These are phyloP conservation scores for Gortyna flavago DNA, from an alignment of 2,888 invertebrate species.

Conservation along the genomic window DNA sequence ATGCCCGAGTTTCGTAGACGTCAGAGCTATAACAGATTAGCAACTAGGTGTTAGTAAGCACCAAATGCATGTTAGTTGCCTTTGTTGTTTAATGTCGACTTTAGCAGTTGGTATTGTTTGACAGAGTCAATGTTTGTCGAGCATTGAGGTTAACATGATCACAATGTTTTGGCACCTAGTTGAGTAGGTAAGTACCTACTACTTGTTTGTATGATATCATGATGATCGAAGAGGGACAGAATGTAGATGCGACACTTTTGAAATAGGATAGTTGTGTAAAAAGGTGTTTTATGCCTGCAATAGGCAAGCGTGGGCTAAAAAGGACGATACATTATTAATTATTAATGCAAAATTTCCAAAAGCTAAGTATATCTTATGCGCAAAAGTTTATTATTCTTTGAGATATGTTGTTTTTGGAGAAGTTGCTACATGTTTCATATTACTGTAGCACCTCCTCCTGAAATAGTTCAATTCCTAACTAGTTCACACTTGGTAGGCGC, in stretches of 20 bases:
- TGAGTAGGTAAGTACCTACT: neutral
- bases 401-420: neutral
- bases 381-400: conserved; percentile 1
- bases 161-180: conserved; percentile 20
- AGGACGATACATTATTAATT: neutral
- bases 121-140: conserved; percentile 18
- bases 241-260: neutral
- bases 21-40: conserved; percentile 34
- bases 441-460: neutral
- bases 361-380: neutral
- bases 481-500: neutral
- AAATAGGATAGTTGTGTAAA: neutral
- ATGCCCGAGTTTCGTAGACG: conserved; percentile 17
- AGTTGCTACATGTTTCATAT: neutral
- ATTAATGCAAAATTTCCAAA: conserved; percentile 12
- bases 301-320: neutral
- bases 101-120: conserved; percentile 34
- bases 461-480: neutral
- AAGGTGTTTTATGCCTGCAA: neutral
- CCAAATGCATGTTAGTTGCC: conserved; percentile 30
- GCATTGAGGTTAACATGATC: conserved; percentile 24
- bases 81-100: conserved; percentile 35
- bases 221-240: neutral
- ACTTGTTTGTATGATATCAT: neutral
- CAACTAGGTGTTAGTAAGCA: conserved; percentile 23